Evolutionary conservation across 2,888 invertebrate genomes (phyloP).

Genomic region (Cephalotes varians): DNA sequence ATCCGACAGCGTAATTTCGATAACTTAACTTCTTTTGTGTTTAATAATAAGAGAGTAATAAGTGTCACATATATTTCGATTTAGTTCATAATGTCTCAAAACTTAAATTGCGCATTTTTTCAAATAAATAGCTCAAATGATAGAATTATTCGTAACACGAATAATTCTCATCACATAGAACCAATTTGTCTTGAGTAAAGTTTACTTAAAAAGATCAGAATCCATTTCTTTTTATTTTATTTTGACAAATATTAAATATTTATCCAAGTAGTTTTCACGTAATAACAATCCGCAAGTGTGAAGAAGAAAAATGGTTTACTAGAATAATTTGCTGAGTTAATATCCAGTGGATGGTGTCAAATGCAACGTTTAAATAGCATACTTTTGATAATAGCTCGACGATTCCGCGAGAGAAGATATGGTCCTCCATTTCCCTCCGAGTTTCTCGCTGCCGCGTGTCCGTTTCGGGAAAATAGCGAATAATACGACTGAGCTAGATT

Average conservation of each 20-base stretch:
- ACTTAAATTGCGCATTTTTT: background rate
- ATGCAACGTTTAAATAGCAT: conserved; percentile 41
- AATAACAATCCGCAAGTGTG: background rate
- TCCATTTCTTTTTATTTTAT: background rate
- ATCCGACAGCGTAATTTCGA: background rate
- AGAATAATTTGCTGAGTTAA: conserved; percentile 40
- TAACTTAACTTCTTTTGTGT: background rate
- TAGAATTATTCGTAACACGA: background rate
- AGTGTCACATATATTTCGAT: background rate
- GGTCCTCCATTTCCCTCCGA: conserved; percentile 30
- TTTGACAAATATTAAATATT: conserved; percentile 22
- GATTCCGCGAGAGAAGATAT: conserved; percentile 37
- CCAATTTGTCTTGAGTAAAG: background rate
- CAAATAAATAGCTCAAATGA: background rate
- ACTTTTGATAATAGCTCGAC: conserved; percentile 47
- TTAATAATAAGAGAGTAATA: background rate
- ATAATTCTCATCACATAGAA: background rate
- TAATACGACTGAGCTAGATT: conserved; percentile 51
- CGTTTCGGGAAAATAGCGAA: conserved; percentile 52
- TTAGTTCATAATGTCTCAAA: background rate
- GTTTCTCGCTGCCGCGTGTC: conserved; percentile 47
- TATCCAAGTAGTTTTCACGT: background rate
- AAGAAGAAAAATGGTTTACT: conserved; percentile 16
- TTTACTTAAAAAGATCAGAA: background rate
- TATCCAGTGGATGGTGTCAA: conserved; percentile 19